Evolutionary conservation across 1,140 invertebrate species (phyloP).

Genomic region (Drosophila bocqueti): DNA sequence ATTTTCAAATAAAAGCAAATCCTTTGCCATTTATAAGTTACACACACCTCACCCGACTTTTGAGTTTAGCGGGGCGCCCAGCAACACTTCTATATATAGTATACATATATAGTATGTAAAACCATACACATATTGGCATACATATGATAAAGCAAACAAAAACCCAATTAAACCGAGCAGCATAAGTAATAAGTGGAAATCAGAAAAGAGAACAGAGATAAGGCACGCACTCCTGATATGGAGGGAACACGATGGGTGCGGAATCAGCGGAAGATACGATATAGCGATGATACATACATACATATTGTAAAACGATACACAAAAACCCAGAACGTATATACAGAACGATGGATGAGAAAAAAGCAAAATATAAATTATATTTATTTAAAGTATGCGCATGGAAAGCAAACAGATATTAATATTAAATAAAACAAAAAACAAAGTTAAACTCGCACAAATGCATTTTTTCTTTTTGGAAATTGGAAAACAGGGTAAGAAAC

Average conservation of each 20-base stretch:
- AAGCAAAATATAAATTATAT: conserved; percentile 76
- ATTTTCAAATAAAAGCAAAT: conserved; percentile 80
- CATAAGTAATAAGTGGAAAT: conserved; percentile 48
- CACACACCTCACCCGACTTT: conserved; percentile 60
- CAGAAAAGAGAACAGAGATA: conserved; percentile 56
- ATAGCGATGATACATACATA: conserved; percentile 52
- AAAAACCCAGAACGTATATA: conserved; percentile 60
- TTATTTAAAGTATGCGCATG: conserved; percentile 83
- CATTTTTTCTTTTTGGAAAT: conserved; percentile 1
- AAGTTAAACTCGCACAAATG: conserved; percentile 56
- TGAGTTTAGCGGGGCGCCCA: conserved; percentile 55
- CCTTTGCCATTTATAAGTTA: conserved; percentile 81
- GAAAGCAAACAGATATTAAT: conserved; percentile 83
- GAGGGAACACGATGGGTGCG: conserved; percentile 1
- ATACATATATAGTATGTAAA: conserved; percentile 53
- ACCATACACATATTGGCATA: conserved; percentile 77
- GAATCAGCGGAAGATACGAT: conserved; percentile 38
- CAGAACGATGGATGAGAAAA: conserved; percentile 44
- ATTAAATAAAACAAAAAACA: conserved; percentile 80
- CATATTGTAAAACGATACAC: conserved; percentile 78
- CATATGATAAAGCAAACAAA: conserved; percentile 67
- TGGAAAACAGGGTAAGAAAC: not conserved
- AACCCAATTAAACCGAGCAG: conserved; percentile 39
- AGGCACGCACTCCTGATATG: conserved; percentile 8
- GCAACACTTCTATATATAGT: conserved; percentile 52